Conservation (phyloP, 2,113 vertebrate species). For the Candoia aspera region DNA sequence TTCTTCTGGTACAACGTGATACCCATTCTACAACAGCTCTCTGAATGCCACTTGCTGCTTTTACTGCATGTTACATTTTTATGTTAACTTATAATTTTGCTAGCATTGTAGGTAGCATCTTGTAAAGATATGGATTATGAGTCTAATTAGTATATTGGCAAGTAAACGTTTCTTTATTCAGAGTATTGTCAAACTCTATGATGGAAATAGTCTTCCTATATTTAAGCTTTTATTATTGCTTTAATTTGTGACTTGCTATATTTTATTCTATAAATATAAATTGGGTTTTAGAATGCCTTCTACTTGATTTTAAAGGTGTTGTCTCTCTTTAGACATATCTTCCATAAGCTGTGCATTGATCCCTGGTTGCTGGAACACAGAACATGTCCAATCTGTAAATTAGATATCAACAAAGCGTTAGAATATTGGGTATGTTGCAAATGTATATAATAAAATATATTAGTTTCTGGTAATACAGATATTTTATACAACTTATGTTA, state of each 20-base stretch:
- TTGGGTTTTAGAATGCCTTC: not conserved
- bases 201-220: not conserved
- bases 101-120: not conserved
- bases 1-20: not conserved
- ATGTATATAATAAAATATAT: not conserved
- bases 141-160: not conserved
- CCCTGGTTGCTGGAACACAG: slow-evolving; percentile 83
- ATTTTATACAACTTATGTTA: not conserved
- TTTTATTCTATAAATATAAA: not conserved
- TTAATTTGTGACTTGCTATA: not conserved
- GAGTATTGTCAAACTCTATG: not conserved
- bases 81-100: not conserved
- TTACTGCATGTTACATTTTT: not conserved
- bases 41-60: not conserved
- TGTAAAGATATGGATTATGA: not conserved
- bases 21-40: not conserved
- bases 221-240: not conserved
- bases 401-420: slow-evolving; percentile 84
- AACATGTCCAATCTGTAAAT: slow-evolving; percentile 86
- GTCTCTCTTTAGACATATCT: slow-evolving; percentile 79
- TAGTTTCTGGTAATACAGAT: not conserved
- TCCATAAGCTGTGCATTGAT: slow-evolving; percentile 82
- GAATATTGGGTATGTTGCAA: slow-evolving; percentile 80
- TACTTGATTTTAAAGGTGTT: slow-evolving; percentile 19
- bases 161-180: not conserved